Evolutionary conservation across 2,113 vertebrate species (phyloP).

Genomic region (Colaptes auratus): DNA sequence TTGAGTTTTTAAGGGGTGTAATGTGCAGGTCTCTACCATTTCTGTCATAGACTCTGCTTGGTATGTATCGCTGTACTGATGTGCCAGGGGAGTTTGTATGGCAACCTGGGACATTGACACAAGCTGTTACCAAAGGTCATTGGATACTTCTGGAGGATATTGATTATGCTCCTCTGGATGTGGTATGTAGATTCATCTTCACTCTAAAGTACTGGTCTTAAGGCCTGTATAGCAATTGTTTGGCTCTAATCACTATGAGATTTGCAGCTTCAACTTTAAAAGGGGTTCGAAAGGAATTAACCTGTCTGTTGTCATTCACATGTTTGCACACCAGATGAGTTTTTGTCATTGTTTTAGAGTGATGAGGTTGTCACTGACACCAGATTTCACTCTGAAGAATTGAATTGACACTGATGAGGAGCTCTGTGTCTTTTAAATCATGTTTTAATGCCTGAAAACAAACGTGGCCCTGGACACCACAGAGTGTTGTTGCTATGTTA

Average conservation of each 20-base stretch:
- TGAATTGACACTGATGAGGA: background rate
- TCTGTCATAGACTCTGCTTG: slow-evolving; percentile 84
- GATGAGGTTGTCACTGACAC: background rate
- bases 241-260: background rate
- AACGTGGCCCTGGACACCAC: background rate
- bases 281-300: background rate
- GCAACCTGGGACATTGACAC: slow-evolving; percentile 93
- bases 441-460: background rate
- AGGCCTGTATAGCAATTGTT: background rate
- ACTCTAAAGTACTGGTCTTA: background rate
- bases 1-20: background rate
- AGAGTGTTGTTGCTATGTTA: background rate
- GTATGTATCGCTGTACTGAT: slow-evolving; percentile 97
- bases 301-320: accelerated
- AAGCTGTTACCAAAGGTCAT: slow-evolving; percentile 89
- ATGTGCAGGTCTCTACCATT: background rate
- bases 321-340: accelerated
- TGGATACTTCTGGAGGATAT: slow-evolving; percentile 98
- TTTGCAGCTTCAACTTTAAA: background rate
- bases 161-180: slow-evolving; percentile 94
- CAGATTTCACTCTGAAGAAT: background rate
- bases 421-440: background rate
- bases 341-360: background rate
- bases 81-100: slow-evolving; percentile 96
- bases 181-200: slow-evolving; percentile 78